These are phyloP conservation scores for Pseudachorutes palmiensis DNA, from an alignment of 1,140 invertebrate species.

Conservation along the genomic window DNA sequence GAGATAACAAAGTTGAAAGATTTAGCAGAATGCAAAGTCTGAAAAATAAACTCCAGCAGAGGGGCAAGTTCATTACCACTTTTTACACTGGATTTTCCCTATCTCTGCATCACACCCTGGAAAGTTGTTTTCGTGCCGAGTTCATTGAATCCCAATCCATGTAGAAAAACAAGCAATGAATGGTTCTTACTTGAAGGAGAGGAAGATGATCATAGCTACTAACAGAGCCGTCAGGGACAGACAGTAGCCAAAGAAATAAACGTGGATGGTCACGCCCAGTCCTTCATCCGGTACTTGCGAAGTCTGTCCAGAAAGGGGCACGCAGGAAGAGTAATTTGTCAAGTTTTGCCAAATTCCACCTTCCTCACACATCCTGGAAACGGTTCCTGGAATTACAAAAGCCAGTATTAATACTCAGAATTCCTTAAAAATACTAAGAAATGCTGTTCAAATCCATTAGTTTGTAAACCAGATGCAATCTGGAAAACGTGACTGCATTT, in stretches of 20 bases:
- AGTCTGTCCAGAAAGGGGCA: not conserved
- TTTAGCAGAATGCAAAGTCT: too few species aligned
- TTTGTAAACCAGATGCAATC: too few species aligned
- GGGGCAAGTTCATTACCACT: too few species aligned
- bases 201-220: conserved; percentile 67
- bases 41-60: too few species aligned
- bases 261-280: conserved; percentile 23
- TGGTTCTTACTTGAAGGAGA: conserved; percentile 68
- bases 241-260: conserved; percentile 36
- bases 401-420: not conserved
- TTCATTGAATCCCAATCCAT: too few species aligned
- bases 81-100: too few species aligned
- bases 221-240: conserved; percentile 62
- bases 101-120: too few species aligned
- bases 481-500: too few species aligned
- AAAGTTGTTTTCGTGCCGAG: too few species aligned
- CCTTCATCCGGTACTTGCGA: conserved; percentile 2
- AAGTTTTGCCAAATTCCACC: conserved; percentile 25
- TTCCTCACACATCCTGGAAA: conserved; percentile 22
- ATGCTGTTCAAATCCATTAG: not conserved
- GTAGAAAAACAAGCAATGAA: conserved; percentile 27
- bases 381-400: conserved; percentile 21
- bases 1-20: too few species aligned
- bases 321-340: conserved; percentile 16
- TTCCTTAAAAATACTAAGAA: not conserved